Base-by-base conservation (phyloP, 2,888 invertebrate species). In the Tenthredo scrophulariae region DNA sequence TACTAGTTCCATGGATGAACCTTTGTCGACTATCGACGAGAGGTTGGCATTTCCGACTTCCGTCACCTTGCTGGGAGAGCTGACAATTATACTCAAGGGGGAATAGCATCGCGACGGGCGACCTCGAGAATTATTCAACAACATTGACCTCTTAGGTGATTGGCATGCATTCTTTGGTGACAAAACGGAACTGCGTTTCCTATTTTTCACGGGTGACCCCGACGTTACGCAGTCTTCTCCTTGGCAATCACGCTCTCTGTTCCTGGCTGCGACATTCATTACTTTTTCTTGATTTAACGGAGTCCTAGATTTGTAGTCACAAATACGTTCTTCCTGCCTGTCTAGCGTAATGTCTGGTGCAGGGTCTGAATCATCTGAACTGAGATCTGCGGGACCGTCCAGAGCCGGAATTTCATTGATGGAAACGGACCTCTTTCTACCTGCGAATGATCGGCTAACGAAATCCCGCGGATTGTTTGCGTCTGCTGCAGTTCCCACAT, bases 41-140 rank as follows among this genome's bases (percentile, higher is more conserved):
- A 79, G 22, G 22, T 10, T 37, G 9, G 22, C 79, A 10, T 13
- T 37, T 22, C 58, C 6, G 22, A 7, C 40, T n/a, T 54, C 50
- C 1, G 58, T 18, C 37, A 62, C 3, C 43, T 83, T 83, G 26
- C n/a, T 91, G 1, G 92, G 92, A 84, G 92, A 91, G 43, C 89
- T 89, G 83, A 93, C 88, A 86, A 89, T 90, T 85, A 93, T 89
- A 87, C 90, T 89, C 50, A 93, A 89, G 10, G 93, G 91, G 50
- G 91, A 90, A 88, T 93, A 93, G 86, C 86, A 89, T 87, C 90
- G 87, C 0, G 88, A 86, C 0, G 87, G 84, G 84, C 87, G 88
- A 85, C 89, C 88, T 29, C 89, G 88, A 26, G 91, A 90, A 87
- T 91, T 91, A 54, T 86, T 87, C 43, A 90, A 87, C 77, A 86